Evolutionary conservation across 2,113 vertebrate species (phyloP).

Genomic region (Trichomycterus rosablanca): DNA sequence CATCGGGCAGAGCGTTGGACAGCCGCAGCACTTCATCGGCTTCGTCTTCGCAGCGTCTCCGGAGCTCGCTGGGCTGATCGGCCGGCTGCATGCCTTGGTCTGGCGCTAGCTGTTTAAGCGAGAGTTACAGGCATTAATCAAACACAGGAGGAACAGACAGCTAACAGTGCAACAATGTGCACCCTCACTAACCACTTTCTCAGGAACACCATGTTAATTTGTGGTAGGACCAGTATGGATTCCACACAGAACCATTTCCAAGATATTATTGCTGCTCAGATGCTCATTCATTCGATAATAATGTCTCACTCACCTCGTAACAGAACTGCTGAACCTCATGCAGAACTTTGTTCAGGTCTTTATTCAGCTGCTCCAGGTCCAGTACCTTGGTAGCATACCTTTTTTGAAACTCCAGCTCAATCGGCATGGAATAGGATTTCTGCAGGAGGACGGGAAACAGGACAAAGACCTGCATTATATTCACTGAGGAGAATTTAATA

Average conservation of each 20-base stretch:
- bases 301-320: constrained; percentile 79
- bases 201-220: too few relatives aligned
- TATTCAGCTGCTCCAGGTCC: constrained; percentile 93
- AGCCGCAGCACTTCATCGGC: constrained; percentile 86
- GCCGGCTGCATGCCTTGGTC: constrained; percentile 91
- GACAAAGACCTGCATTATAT: too few relatives aligned
- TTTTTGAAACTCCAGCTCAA: constrained; percentile 89
- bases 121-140: too few relatives aligned
- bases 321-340: constrained; percentile 96
- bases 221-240: too few relatives aligned
- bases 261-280: too few relatives aligned
- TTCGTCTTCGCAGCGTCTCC: constrained; percentile 86
- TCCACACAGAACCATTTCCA: too few relatives aligned
- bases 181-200: too few relatives aligned
- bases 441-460: constrained; percentile 54
- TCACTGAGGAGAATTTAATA: too few relatives aligned
- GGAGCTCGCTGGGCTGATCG: constrained; percentile 85
- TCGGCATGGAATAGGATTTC: constrained; percentile 94
- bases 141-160: too few relatives aligned
- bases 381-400: constrained; percentile 92
- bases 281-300: too few relatives aligned
- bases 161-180: too few relatives aligned
- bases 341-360: constrained; percentile 95
- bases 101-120: constrained; percentile 78
- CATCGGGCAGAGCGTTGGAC: constrained; percentile 71